These are phyloP conservation scores for Python bivittatus DNA, from an alignment of 2,113 vertebrate species.

Conservation along the genomic window DNA sequence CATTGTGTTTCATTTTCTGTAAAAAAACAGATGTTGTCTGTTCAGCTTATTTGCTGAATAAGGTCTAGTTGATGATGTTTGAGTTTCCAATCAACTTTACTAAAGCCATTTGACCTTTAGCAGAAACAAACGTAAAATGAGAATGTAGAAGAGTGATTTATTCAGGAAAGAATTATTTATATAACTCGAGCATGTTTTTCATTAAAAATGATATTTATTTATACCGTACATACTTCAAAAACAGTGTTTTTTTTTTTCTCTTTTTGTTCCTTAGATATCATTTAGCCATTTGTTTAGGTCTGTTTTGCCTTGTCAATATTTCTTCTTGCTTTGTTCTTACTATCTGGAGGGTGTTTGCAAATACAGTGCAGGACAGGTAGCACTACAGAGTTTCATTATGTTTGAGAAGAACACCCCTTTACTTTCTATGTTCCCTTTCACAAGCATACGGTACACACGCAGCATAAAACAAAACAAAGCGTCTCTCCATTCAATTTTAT, in stretches of 20 bases:
- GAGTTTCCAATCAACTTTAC: slow-evolving; percentile 54
- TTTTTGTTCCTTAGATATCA: slow-evolving; percentile 48
- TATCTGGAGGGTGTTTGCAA: slow-evolving; percentile 23
- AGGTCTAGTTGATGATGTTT: slow-evolving; percentile 48
- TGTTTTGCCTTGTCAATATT: slow-evolving; percentile 44
- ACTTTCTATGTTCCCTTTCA: slow-evolving; percentile 75
- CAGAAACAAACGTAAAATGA: slow-evolving; percentile 60
- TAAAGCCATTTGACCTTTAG: slow-evolving; percentile 58
- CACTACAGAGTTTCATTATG: slow-evolving; percentile 57
- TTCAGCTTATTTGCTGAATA: slow-evolving; percentile 50
- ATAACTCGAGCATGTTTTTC: slow-evolving; percentile 61
- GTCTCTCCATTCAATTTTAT: slow-evolving; percentile 68
- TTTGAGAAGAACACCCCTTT: slow-evolving; percentile 75
- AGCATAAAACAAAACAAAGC: slow-evolving; percentile 71
- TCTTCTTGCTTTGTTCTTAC: slow-evolving; percentile 36
- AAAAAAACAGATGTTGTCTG: slow-evolving; percentile 34
- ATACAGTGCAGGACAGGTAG: slow-evolving; percentile 60
- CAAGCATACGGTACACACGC: slow-evolving; percentile 74
- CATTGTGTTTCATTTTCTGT: slow-evolving; percentile 29
- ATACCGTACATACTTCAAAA: slow-evolving; percentile 53
- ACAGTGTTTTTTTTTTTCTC: slow-evolving; percentile 39
- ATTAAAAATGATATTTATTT: slow-evolving; percentile 69
- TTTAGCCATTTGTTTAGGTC: slow-evolving; percentile 24
- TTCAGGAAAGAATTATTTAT: slow-evolving; percentile 65
- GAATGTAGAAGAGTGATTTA: slow-evolving; percentile 57